A percentile compares a stretch with the other conserved stretches of the same genome.
phyloP scores from a whole-genome alignment of 2,113 vertebrate species.

The Morone saxatilis region DNA sequence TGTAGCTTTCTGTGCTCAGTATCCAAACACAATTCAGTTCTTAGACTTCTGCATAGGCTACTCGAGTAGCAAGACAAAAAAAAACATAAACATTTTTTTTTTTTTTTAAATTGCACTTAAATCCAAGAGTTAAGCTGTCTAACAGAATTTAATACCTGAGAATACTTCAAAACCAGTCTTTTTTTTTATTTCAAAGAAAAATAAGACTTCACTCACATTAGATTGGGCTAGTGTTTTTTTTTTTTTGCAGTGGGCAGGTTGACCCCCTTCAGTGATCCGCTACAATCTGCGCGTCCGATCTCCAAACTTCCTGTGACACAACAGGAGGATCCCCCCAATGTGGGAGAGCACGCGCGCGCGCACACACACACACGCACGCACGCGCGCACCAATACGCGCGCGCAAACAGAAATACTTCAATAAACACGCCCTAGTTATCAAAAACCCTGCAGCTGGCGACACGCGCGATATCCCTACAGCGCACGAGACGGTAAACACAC shows the following conservation, averaged over 20 bases:
- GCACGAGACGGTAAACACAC: slow-evolving; percentile 18
- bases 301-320: slow-evolving; percentile 72
- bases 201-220: neutral
- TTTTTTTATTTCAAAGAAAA: neutral
- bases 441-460: neutral
- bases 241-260: slow-evolving; percentile 12
- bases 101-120: neutral
- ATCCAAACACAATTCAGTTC: neutral
- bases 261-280: slow-evolving; percentile 20
- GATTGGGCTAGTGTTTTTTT: neutral
- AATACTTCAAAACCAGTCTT: neutral
- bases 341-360: slow-evolving; percentile 1
- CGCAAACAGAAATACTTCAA: slow-evolving; percentile 37
- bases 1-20: too few species aligned
- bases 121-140: neutral
- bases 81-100: neutral
- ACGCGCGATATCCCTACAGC: neutral
- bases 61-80: neutral
- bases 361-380: neutral
- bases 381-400: slow-evolving; percentile 11
- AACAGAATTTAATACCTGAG: slow-evolving; percentile 21
- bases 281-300: slow-evolving; percentile 38
- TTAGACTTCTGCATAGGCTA: neutral
- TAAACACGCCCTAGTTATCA: slow-evolving; percentile 51
- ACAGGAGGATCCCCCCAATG: slow-evolving; percentile 57